Conservation (phyloP, 2,888 invertebrate species). For the Drosophila villosipedis region DNA sequence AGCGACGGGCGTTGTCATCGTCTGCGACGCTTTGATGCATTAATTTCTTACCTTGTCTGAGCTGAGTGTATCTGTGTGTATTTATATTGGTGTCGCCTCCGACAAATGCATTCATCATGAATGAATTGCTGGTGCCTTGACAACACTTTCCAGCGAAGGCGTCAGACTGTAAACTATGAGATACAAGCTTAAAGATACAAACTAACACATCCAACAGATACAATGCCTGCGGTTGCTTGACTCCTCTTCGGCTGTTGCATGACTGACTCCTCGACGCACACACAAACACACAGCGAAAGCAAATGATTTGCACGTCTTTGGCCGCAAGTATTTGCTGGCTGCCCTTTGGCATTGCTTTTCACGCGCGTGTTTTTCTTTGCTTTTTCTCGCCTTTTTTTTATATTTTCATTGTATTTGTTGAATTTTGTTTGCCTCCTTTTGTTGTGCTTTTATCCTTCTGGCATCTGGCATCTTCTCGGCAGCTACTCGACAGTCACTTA, state of each 20-base stretch:
- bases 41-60: slow-evolving; percentile 66
- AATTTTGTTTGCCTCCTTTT: slow-evolving; percentile 51
- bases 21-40: slow-evolving; percentile 77
- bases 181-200: slow-evolving; percentile 52
- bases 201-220: slow-evolving; percentile 30
- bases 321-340: slow-evolving; percentile 56
- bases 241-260: slow-evolving; percentile 2
- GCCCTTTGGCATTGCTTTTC: slow-evolving; percentile 60
- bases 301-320: slow-evolving; percentile 69
- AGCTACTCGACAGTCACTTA: slow-evolving; percentile 74
- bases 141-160: slow-evolving; percentile 55
- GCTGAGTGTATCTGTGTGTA: slow-evolving; percentile 12
- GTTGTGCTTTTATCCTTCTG: slow-evolving; percentile 61
- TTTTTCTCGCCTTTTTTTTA: slow-evolving; percentile 1
- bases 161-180: slow-evolving; percentile 82
- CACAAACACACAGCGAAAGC: slow-evolving; percentile 38
- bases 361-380: slow-evolving; percentile 19
- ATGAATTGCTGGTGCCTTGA: slow-evolving; percentile 55
- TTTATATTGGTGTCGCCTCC: slow-evolving; percentile 30
- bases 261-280: slow-evolving; percentile 12
- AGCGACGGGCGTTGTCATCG: slow-evolving; percentile 57
- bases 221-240: slow-evolving; percentile 15
- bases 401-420: slow-evolving; percentile 21
- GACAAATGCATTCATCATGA: slow-evolving; percentile 73
- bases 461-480: slow-evolving; percentile 50